Evolutionary conservation across 1,140 invertebrate genomes (phyloP).

Genomic region (Sycophaga agraensis): DNA sequence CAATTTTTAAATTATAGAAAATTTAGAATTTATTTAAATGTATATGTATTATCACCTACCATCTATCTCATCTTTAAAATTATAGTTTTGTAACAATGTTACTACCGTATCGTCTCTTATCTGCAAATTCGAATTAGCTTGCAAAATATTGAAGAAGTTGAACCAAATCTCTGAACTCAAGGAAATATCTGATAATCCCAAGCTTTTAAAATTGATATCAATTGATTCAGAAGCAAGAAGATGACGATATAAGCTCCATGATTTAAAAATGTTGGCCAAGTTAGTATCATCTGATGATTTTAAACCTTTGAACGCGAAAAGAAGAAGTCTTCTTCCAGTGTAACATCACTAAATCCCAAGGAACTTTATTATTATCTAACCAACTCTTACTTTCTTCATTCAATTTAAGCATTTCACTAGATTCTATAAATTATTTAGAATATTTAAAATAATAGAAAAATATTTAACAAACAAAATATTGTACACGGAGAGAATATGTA

Average conservation of each 20-base stretch:
- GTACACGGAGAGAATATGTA: too few relatives aligned
- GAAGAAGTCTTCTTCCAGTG: not conserved
- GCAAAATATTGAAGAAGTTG: not conserved
- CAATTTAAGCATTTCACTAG: too few relatives aligned
- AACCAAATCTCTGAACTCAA: not conserved
- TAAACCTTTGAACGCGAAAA: not conserved
- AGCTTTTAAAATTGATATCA: not conserved
- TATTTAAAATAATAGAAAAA: too few relatives aligned
- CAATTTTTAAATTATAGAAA: not conserved
- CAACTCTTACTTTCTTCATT: not conserved
- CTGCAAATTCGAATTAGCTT: not conserved
- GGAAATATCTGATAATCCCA: too few relatives aligned
- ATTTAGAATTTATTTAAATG: too few relatives aligned
- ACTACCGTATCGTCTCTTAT: not conserved
- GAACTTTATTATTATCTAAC: not conserved
- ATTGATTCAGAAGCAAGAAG: not conserved
- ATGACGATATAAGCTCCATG: not conserved
- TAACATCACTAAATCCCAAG: not conserved
- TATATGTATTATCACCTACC: too few relatives aligned
- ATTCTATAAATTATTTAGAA: too few relatives aligned
- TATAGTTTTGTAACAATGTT: not conserved
- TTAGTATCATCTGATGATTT: not conserved
- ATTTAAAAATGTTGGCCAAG: not conserved
- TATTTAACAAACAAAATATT: too few relatives aligned
- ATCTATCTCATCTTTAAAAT: not conserved